Base-by-base conservation (phyloP, 2,888 invertebrate species). In the Sturmia bella region DNA sequence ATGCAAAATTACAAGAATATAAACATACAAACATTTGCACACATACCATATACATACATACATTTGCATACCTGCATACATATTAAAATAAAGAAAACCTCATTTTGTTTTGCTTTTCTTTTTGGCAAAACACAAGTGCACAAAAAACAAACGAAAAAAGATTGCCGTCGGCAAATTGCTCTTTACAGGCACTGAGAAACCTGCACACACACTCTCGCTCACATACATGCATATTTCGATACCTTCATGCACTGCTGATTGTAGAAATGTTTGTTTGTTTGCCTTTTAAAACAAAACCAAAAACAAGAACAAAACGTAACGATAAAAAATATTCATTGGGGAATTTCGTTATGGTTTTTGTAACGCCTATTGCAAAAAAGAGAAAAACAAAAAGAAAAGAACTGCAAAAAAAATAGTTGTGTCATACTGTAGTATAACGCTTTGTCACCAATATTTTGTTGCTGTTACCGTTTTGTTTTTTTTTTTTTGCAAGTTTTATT, bases 81-180 rank as follows among this genome's bases (percentile, higher is more conserved):
- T n/a, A n/a, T n/a, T n/a, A n/a, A n/a, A n/a, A 45, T 74, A 11
- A 24, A 32, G 4, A 66, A 57, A 70, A 59, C 52, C 63, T 68
- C 41, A 56, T 80, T 75, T 80, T 64, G 37, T 43, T 27, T 64
- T 63, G 59, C 39, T 24, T 21, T 27, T 13, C 27, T 48, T 52
- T 56, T 70, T 43, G 41, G 32, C 27, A 50, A 50, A 9, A 66
- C 52, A 45, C 66, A 70, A 75, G 70, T 80, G 70, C 45, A 54
- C 66, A 61, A 15, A 52, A 61, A 70, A 70, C 3, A 17, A 27
- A 57, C 6, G 5, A 17, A 4, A 37, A 56, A 57, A 57, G 3
- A 7, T 68, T 80, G 76, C 80, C 80, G 80, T 15, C 80, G 80
- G 80, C 80, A 72, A 80, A 66, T 48, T 76, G 76, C 61, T 76